Conservation (phyloP, 2,888 invertebrate species). For the Cantharis rufa region DNA sequence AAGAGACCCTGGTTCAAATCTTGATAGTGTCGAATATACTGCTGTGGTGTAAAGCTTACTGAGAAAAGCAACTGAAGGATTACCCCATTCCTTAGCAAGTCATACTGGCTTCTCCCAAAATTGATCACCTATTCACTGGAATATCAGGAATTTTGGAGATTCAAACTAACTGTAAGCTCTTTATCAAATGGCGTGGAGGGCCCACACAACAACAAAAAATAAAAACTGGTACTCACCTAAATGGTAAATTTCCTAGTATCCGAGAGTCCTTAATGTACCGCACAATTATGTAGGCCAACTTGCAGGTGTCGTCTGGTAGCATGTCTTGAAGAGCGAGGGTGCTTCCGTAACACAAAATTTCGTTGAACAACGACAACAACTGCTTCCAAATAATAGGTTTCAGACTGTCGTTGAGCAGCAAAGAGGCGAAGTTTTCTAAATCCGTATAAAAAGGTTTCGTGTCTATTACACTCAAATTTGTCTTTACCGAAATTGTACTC, state of each 20-base stretch:
- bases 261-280: constrained; percentile 85
- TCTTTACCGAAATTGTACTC: constrained; percentile 87
- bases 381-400: constrained; percentile 85
- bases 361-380: constrained; percentile 82
- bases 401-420: constrained; percentile 69
- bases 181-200: too few species aligned
- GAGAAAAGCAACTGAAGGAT: too few species aligned
- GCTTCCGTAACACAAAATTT: constrained; percentile 89
- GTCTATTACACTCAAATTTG: constrained; percentile 86
- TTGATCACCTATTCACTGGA: too few species aligned
- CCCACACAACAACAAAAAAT: too few species aligned
- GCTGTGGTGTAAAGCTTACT: too few species aligned
- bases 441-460: constrained; percentile 88
- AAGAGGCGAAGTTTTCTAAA: constrained; percentile 76
- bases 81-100: too few species aligned
- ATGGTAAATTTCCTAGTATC: constrained; percentile 63
- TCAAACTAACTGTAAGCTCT: too few species aligned
- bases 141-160: too few species aligned
- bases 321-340: constrained; percentile 87
- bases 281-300: constrained; percentile 82
- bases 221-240: constrained; percentile 19
- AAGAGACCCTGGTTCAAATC: too few species aligned
- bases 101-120: too few species aligned
- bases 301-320: constrained; percentile 85
- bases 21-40: too few species aligned